Percentiles rank a stretch among this genome's conserved stretches.
Conservation (phyloP, 2,888 invertebrate genomes). For the Eupeodes latifasciatus region DNA sequence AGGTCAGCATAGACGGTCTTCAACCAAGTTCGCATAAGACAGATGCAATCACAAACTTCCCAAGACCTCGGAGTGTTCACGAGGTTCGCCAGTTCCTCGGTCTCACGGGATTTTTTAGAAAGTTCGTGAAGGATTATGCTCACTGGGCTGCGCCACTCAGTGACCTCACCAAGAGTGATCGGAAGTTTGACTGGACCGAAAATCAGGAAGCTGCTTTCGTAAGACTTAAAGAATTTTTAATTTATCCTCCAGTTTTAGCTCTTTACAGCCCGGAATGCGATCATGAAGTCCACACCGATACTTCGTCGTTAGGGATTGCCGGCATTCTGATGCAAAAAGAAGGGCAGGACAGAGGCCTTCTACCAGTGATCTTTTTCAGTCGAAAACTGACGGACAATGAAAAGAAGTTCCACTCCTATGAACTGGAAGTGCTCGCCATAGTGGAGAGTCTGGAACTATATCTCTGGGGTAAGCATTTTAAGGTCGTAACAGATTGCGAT, state of each 20-base stretch:
- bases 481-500: conserved; percentile 24
- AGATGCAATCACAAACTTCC: not conserved
- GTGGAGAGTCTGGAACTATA: conserved; percentile 16
- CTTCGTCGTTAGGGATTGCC: no score
- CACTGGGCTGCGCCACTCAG: not conserved
- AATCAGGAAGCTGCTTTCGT: not conserved
- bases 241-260: no score
- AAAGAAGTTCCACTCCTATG: conserved; percentile 25
- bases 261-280: no score
- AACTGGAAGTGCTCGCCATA: conserved; percentile 37
- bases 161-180: not conserved
- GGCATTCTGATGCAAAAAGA: no score
- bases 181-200: not conserved
- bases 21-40: not conserved
- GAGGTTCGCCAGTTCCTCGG: not conserved
- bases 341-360: no score
- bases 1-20: no score
- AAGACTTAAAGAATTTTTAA: no score
- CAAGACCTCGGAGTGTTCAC: not conserved
- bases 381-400: no score
- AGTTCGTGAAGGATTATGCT: not conserved
- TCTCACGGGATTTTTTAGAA: not conserved
- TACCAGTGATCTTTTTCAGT: no score
- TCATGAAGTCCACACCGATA: no score
- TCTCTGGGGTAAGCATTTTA: not conserved